Base-by-base conservation (phyloP, 2,797 vertebrate genomes). In the Aythya fuligula region DNA sequence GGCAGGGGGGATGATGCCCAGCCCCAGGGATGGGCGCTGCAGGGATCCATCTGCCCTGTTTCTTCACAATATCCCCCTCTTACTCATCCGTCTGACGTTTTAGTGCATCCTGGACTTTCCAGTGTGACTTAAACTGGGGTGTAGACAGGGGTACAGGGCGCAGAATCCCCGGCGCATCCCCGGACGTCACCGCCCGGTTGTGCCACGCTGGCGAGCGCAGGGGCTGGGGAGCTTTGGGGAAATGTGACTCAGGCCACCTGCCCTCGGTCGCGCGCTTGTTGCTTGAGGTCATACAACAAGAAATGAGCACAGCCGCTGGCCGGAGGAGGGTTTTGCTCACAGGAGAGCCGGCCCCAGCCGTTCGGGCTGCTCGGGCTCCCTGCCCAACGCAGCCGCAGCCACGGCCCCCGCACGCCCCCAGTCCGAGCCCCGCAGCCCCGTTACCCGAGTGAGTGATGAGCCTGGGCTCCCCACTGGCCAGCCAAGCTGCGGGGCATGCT, bases 301-400 rank as follows among this genome's bases (percentile, higher is more conserved):
- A 13, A 66, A 72, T 22, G 25, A 28, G 65, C 32, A 2, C 17
- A 5, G 61, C 72, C 2, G 1, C 53, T 13, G 58, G 49, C 81
- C 13, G 0, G 47, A 4, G 69, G 49, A n/a, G 1, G 49, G 57
- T 21, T 43, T 87, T 27, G 4, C 71, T 19, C 0, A 13, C 34
- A 7, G 25, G n/a, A 20, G 62, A 85, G 82, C 75, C 24, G 9
- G 56, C 62, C 39, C 0, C 0, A 67, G 62, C 0, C 0, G 66
- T 22, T 41, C 2, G 2, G 65, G 30, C 22, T 74, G 39, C 39
- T 5, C 28, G 30, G 62, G 62, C 62, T 73, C 73, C 45, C 56
- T 78, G 32, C 38, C 77, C 74, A 1, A 57, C 72, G 5, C 17
- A 79, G 69, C 73, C 13, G 2, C 5, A 3, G 51, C 39, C 30